Evolutionary conservation across 2,113 vertebrate species (phyloP).

Genomic region (Desmodus rotundus): DNA sequence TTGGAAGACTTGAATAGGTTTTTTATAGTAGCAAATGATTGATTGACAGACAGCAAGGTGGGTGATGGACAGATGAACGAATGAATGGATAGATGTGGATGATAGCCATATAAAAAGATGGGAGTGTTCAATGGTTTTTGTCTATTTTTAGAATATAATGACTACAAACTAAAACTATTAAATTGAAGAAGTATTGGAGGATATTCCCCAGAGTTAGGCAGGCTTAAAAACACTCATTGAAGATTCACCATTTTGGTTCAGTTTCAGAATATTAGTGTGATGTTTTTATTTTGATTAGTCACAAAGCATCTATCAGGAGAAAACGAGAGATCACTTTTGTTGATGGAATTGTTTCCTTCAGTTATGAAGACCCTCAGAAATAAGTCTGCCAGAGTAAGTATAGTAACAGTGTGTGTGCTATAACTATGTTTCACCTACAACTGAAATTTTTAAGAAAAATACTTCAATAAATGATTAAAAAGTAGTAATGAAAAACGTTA

Average conservation of each 20-base stretch:
- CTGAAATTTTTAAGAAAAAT: slow-evolving; percentile 37
- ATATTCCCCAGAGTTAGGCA: not conserved
- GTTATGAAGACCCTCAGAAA: not conserved
- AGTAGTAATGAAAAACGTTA: not conserved
- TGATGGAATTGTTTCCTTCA: not conserved
- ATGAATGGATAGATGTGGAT: not conserved
- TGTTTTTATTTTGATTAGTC: not conserved
- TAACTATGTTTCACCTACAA: not conserved
- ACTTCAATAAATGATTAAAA: not conserved
- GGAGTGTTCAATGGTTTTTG: not conserved
- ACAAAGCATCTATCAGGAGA: not conserved
- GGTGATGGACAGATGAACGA: not conserved
- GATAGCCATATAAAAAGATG: not conserved
- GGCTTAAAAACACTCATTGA: not conserved
- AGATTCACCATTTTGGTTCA: slow-evolving; percentile 1
- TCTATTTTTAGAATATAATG: slow-evolving; percentile 3
- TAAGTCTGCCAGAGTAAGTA: not conserved
- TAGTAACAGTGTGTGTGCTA: not conserved
- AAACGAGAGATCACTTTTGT: not conserved
- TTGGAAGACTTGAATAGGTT: slow-evolving; percentile 42
- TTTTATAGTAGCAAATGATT: slow-evolving; percentile 13
- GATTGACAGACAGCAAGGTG: not conserved
- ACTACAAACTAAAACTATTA: slow-evolving; percentile 39
- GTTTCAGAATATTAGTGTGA: slow-evolving; percentile 4
- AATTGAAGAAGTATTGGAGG: not conserved